These are phyloP conservation scores for Charadrius vociferus DNA, from an alignment of 2,113 vertebrate species.

Conservation along the genomic window DNA sequence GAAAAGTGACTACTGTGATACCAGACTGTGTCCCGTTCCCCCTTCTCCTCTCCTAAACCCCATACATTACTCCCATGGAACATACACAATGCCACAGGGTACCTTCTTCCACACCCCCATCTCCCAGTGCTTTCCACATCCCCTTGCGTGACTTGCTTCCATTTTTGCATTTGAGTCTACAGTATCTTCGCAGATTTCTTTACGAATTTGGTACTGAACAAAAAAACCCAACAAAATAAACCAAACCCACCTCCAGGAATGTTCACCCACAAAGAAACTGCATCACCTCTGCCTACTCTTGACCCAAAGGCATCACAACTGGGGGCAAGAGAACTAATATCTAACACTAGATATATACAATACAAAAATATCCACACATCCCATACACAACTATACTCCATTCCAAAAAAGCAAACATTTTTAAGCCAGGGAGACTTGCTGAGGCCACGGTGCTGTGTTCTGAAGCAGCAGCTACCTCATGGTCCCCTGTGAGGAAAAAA, in stretches of 20 bases:
- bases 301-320: neutral
- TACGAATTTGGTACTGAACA: neutral
- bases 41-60: neutral
- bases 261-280: neutral
- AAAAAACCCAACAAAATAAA: too few relatives aligned
- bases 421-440: neutral
- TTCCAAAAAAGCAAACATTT: rapidly evolving
- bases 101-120: too few relatives aligned
- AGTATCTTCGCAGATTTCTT: neutral
- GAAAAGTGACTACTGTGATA: neutral
- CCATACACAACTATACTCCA: neutral
- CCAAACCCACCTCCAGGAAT: neutral
- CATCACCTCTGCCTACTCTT: neutral
- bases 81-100: too few relatives aligned
- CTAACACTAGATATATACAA: neutral
- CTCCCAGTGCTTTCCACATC: too few relatives aligned
- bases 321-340: neutral
- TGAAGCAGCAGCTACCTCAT: neutral
- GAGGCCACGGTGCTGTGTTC: neutral
- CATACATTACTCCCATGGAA: neutral
- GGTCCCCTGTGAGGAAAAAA: neutral
- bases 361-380: rapidly evolving
- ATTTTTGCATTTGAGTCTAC: neutral
- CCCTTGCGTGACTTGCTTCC: neutral
- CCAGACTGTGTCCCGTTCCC: neutral